Base-by-base conservation (phyloP, 2,113 vertebrate genomes). In the Pycnonotus jocosus region DNA sequence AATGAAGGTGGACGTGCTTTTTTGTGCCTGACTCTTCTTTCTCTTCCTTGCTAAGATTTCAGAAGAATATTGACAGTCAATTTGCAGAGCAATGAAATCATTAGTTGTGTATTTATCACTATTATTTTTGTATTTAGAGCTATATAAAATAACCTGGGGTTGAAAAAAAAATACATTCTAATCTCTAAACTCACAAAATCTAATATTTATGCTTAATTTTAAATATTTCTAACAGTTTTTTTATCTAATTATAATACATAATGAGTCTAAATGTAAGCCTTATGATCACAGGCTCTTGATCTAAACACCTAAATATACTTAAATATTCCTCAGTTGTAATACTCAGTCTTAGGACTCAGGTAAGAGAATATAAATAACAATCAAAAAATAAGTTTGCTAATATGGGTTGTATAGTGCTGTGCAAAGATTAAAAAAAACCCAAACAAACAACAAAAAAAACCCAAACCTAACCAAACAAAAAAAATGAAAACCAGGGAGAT, bases 301-400 rank as follows among this genome's bases (percentile, higher is more conserved):
- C 21, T 81, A 68, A 85, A 45, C 3, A 57, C 15, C 9, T 44
- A 65, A n/a, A 48, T 54, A 62, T 35, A 38, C 1, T 30, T 48
- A 66, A 61, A 70, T 17, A 2, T 58, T 40, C 2, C 15, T n/a
- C 18, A 30, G 7, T 85, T 93, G 23, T 54, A 45, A 70, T 14
- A n/a, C 1, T 48, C 4, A 45, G 1, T 3, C 5, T 7, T 76
- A 18, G 6, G 5, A 12, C 1, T 45, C 54, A 35, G 19, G 27
- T 64, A 54, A 56, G 10, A 42, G 2, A 60, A 74, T 4, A 16
- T 50, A 23, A 31, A 62, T 5, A 30, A 22, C 10, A 33, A n/a
- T 24, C 11, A 28, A 21, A 12, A 38, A 11, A 19, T 18, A 7
- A 9, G 2, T 33, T 93, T 58, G 3, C 1, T 56, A 11, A 6